Evolutionary conservation across 2,113 vertebrate species (phyloP).

Genomic region (Hippotragus niger): DNA sequence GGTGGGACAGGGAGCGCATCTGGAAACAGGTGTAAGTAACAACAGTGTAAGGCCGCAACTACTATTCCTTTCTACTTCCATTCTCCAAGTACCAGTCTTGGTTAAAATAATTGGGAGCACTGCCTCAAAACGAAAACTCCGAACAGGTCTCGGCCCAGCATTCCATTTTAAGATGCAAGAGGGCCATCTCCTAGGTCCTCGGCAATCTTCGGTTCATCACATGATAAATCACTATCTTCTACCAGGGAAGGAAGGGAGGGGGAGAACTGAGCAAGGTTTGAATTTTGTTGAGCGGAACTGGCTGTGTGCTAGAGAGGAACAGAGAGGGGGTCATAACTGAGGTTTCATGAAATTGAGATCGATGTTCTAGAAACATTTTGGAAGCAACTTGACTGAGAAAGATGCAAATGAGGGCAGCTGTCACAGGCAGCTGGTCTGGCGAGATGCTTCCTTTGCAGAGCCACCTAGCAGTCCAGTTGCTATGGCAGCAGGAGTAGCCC

Average conservation of each 20-base stretch:
- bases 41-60: not conserved
- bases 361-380: not conserved
- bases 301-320: not conserved
- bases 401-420: not conserved
- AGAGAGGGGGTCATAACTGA: not conserved
- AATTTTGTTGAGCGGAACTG: not conserved
- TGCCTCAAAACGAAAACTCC: not conserved
- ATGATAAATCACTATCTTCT: not conserved
- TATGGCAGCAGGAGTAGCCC: slow-evolving; percentile 54
- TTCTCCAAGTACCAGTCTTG: not conserved
- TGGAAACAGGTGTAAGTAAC: not conserved
- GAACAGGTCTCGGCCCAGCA: not conserved
- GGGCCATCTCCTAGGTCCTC: not conserved
- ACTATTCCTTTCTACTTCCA: not conserved
- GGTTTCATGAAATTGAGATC: not conserved
- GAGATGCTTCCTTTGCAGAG: slow-evolving; percentile 32
- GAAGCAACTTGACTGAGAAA: not conserved
- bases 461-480: slow-evolving; percentile 49
- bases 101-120: not conserved
- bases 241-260: not conserved
- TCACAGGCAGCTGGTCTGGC: not conserved
- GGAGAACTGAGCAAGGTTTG: not conserved
- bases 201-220: not conserved
- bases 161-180: not conserved
- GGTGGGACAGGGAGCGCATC: not conserved